phyloP scores from a whole-genome alignment of 2,888 invertebrate genomes.

The Thysanoteuthis rhombus region DNA sequence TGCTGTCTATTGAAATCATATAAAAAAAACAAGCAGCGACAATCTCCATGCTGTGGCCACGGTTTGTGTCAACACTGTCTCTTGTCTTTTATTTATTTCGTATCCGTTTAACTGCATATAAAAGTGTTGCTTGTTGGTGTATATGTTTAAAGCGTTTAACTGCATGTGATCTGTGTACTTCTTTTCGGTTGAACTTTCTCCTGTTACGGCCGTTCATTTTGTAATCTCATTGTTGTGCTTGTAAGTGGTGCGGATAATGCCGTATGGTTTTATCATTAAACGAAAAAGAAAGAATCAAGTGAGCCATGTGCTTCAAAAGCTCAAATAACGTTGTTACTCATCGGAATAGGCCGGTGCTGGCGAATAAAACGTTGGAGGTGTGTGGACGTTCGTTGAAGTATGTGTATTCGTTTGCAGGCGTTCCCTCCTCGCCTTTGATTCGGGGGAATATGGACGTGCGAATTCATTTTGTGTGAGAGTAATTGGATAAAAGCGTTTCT shows the following conservation, averaged over 20 bases:
- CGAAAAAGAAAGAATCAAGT: background rate
- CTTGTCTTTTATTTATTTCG: background rate
- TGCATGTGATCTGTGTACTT: background rate
- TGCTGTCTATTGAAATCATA: background rate
- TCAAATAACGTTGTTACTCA: background rate
- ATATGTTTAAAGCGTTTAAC: background rate
- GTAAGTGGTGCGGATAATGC: background rate
- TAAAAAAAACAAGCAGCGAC: background rate
- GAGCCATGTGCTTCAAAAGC: background rate
- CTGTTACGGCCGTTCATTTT: background rate
- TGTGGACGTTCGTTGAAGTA: background rate
- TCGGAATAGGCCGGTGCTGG: background rate
- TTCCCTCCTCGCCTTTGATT: background rate
- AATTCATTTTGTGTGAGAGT: background rate
- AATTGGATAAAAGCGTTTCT: background rate
- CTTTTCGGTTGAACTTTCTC: background rate
- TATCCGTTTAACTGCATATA: background rate
- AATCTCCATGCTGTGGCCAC: background rate
- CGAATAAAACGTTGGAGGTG: background rate
- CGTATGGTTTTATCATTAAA: background rate
- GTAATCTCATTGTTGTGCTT: background rate
- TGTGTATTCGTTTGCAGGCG: background rate
- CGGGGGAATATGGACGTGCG: background rate
- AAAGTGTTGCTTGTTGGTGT: background rate
- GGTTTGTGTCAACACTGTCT: background rate